Evolutionary conservation across 2,888 invertebrate species (phyloP), one percentile per base, ranked within the genome.

Genomic region (Agriopis leucophaearia): DNA sequence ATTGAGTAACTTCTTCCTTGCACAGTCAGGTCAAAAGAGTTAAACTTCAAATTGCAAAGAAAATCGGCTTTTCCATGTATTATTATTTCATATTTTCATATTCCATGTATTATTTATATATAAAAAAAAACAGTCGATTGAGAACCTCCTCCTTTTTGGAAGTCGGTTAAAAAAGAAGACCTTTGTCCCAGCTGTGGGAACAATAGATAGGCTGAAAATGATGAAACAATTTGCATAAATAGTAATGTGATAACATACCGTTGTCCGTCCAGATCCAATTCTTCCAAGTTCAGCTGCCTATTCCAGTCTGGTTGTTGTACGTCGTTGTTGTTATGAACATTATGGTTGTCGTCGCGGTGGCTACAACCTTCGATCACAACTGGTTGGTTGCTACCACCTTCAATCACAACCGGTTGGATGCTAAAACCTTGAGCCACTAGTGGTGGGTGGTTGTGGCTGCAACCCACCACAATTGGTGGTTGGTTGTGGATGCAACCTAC

Each of bases 261-360:
- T 13, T 55, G 40, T 10, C 18, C 42, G 0, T 55, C 55, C 16
- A 16, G 0, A 16, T 27, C 27, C 8, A 9, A 1, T 38, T 12
- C 15, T 5, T 10, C 7, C n/a, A 15, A 6, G 35, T 54, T 40
- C 15, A 61, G n/a, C 9, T 59, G 42, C 6, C 38, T n/a, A 8
- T 40, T 58, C 36, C 51, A 52, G 36, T 48, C 57, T 12, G 42
- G 45, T n/a, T 57, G 44, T 36, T 56, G 55, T 0, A 13, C 66
- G 10, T 66, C 45, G 13, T 66, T 66, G 10, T 66, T 61, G 56
- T 66, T 66, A 16, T n/a, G 44, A 35, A 51, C 18, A 35, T 59
- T 65, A n/a, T 40, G 40, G 27, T 59, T 58, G 55, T 55, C 55
- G n/a, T 55, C 55, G 1, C 8, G 55, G 12, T 18, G 35, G 12